Base-by-base conservation (phyloP, 1,140 invertebrate genomes). In the Drosophila saltans region DNA sequence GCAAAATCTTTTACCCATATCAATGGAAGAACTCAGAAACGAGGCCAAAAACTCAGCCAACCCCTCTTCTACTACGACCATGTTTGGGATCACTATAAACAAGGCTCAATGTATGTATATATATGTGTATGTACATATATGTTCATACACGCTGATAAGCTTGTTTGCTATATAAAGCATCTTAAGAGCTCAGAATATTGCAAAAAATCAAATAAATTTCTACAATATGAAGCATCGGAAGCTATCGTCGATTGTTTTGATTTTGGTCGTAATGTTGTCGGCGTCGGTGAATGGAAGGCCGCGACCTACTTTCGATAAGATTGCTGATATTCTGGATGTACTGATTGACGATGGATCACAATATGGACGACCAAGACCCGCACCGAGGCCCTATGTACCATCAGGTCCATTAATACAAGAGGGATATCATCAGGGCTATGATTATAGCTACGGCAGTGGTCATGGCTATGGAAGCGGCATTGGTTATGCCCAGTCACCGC, bases 381-480 rank as follows among this genome's bases (percentile, higher is more conserved):
- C 26, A 45, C 33, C 56, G 2, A 41, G 48, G 41, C 10, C 39
- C 9, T 63, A 72, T 26, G 66, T 11, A 30, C 55, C 57, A 10
- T 39, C 71, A 2, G 71, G 72, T n/a, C 79, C 81, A 28, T 60
- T 72, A 0, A 80, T 90, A 30, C 76, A 90, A 30, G 81, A 82
- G 58, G 77, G 75, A 43, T 90, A 90, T 24, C 69, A 80, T 16
- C 80, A 83, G 6, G 83, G 82, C 43, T 85, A 86, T 40, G 74
- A 90, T 11, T 86, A 90, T 6, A 72, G 83, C 41, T 90, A 90
- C 5, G 86, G 86, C n/a, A 73, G 81, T 8, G 86, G 79, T 0
- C 57, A 71, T 33, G 74, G 56, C 3, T 66, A 82, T 11, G 63
- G 75, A 1, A 57, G 66, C 33, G 74, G 58, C 1, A 61, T 84